Percentiles rank a stretch among this genome's conserved stretches.
phyloP scores from a whole-genome alignment of 2,113 vertebrate genomes.

The Amazona vittata region DNA sequence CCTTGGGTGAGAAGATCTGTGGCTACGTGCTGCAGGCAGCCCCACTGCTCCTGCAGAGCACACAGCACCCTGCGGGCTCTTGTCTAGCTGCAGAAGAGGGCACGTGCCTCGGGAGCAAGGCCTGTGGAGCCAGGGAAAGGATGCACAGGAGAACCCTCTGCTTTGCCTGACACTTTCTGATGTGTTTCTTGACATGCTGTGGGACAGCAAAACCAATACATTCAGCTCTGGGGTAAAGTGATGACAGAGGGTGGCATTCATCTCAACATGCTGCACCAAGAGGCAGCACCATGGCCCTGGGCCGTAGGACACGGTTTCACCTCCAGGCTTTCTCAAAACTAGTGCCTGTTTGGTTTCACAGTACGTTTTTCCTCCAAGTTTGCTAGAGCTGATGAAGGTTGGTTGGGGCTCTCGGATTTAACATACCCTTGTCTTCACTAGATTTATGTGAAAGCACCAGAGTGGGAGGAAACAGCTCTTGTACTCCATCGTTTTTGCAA shows the following conservation, averaged over 20 bases:
- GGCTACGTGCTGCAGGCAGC: background rate
- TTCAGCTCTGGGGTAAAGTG: background rate
- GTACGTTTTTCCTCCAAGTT: background rate
- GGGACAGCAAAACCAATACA: background rate
- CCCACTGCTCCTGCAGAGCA: background rate
- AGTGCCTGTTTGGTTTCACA: background rate
- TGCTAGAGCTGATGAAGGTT: background rate
- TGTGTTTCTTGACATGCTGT: background rate
- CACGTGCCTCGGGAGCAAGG: background rate
- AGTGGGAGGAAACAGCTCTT: background rate
- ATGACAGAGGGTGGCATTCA: background rate
- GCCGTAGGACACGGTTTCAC: background rate
- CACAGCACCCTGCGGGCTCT: background rate
- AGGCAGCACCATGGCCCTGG: accelerated
- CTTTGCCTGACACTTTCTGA: background rate
- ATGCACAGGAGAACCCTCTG: background rate
- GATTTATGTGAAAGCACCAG: background rate
- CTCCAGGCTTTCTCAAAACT: background rate
- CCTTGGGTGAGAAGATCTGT: background rate
- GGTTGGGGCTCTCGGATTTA: background rate
- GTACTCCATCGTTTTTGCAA: background rate
- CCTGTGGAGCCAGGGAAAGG: background rate
- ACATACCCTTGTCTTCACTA: background rate
- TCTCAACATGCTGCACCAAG: background rate
- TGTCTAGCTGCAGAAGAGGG: background rate